Evolutionary conservation across 2,888 invertebrate species (phyloP), one percentile per base, ranked within the genome.

Genomic region (Cheilosia grossa): DNA sequence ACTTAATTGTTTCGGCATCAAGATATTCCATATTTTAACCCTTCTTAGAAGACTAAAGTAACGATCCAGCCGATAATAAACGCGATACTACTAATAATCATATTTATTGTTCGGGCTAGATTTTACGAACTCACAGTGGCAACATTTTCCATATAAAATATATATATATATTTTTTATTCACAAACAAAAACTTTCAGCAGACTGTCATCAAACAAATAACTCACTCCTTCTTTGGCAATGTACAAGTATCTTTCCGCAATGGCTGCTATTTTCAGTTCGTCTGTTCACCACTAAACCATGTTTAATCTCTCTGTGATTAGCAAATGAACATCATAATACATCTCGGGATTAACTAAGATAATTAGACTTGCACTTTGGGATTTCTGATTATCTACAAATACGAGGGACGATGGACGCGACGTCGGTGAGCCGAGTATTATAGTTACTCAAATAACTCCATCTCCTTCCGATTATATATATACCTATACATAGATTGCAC

Each of bases 281-380:
- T 73, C 61, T 66, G 67, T 49, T 80, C 21, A 30, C 53, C 73
- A 73, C 67, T 61, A 61, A 61, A 74, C 74, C 80, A 73, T 51
- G 54, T 67, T 73, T 80, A 80, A 80, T 80, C 66, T 40, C 73
- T 54, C 61, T 67, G 67, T 74, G 80, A 59, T 80, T 80, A 73
- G 67, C 59, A 73, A 66, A 73, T 73, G 80, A 80, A 73, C 73
- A 54, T 67, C 67, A 61, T 73, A 67, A 80, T 66, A 54, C 73
- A 73, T 73, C 73, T 61, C 33, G 59, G 80, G 80, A 80, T 80
- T 80, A 80, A 56, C 73, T 67, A 61, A 80, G 73, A 73, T 80
- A 73, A 80, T 80, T 80, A 80, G 67, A 73, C 44, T 67, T 61
- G 80, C 72, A 72, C 72, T 79, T 72, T 79, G 79, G 64, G 21